phyloP scores from a whole-genome alignment of 2,797 vertebrate genomes.

The Pipistrellus pygmaeus region DNA sequence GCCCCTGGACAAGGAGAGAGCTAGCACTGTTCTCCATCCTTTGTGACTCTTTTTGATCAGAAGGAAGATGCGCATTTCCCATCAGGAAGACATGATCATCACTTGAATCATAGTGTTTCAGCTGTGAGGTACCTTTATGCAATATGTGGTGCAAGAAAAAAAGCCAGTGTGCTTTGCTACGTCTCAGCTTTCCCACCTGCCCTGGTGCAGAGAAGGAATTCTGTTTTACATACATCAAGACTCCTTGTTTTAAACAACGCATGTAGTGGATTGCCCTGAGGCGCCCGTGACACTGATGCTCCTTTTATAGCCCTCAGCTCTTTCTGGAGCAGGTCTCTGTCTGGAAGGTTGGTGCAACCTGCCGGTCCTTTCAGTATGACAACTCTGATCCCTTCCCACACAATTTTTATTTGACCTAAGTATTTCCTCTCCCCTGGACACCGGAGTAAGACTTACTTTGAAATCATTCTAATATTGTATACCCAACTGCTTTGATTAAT shows the following conservation, averaged over 20 bases:
- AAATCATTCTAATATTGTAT: slow-evolving; percentile 71
- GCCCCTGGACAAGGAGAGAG: background rate
- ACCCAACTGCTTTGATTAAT: slow-evolving; percentile 68
- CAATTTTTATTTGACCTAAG: slow-evolving; percentile 41
- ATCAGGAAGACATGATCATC: background rate
- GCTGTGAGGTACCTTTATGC: background rate
- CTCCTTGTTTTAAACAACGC: background rate
- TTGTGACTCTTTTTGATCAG: background rate
- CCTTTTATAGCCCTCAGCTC: background rate
- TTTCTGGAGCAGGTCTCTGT: background rate
- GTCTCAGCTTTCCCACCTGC: background rate
- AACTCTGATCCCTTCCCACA: background rate
- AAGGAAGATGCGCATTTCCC: background rate
- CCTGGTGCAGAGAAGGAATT: background rate
- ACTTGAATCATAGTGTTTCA: background rate
- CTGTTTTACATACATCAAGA: background rate
- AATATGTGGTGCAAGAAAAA: background rate
- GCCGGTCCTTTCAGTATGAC: background rate
- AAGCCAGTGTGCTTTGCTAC: background rate
- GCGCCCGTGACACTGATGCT: background rate
- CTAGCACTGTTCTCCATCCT: background rate
- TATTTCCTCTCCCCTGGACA: background rate
- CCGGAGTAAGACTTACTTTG: slow-evolving; percentile 34
- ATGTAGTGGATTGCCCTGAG: background rate
- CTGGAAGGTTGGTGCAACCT: background rate